phyloP scores from a whole-genome alignment of 2,888 invertebrate species.

The Colletes collaris region DNA sequence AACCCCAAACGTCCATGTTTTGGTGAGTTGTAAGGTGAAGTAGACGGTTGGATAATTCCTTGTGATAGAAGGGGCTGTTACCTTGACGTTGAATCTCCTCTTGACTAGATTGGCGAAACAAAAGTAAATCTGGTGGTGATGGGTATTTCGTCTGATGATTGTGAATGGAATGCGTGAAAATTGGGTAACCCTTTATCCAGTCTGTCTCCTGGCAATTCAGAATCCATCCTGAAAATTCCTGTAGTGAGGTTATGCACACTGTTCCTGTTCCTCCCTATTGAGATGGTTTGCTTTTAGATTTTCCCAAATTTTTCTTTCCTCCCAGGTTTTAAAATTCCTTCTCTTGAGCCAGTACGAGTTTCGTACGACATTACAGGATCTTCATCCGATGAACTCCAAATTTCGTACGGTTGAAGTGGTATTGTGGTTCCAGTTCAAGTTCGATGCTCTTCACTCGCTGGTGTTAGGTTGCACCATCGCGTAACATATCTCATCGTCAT shows the following conservation, averaged over 20 bases:
- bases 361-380: not conserved
- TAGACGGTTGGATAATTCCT: not conserved
- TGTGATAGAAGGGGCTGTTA: not conserved
- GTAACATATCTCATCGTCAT: not conserved
- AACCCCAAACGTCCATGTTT: too few species aligned
- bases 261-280: not conserved
- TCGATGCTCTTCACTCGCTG: not conserved
- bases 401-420: slow-evolving; percentile 12
- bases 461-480: not conserved
- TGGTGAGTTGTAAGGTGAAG: not conserved
- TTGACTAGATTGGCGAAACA: not conserved
- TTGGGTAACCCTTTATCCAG: too few species aligned
- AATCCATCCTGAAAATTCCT: not conserved
- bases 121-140: not conserved
- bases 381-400: not conserved
- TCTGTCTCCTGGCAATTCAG: not conserved
- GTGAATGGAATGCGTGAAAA: not conserved
- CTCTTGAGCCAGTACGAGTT: too few species aligned
- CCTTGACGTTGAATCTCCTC: not conserved
- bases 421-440: slow-evolving; percentile 2
- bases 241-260: too few species aligned
- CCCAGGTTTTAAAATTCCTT: too few species aligned
- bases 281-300: not conserved
- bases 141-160: not conserved
- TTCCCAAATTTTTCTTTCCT: not conserved